Evolutionary conservation across 2,113 vertebrate species (phyloP).

Genomic region (Calcarius ornatus): DNA sequence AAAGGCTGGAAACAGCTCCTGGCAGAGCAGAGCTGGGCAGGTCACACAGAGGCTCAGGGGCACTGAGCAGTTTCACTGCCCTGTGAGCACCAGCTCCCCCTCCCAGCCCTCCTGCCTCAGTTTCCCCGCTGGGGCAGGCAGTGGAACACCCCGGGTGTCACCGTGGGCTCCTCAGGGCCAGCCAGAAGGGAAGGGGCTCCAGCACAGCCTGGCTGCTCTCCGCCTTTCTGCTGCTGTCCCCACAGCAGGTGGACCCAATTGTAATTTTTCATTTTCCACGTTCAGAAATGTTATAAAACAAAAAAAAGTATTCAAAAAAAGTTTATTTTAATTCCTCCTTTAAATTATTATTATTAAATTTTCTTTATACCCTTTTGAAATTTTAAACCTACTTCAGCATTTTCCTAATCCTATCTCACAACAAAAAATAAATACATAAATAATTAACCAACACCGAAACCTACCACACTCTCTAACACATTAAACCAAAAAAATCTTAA

Average conservation of each 20-base stretch:
- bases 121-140: not conserved
- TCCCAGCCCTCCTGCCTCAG: not conserved
- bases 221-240: not conserved
- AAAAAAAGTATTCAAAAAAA: not conserved
- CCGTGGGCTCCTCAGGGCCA: not conserved
- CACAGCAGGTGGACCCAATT: constrained; percentile 1
- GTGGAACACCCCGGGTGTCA: fast-evolving
- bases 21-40: not conserved
- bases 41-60: not conserved
- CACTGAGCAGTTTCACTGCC: not conserved
- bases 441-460: not conserved
- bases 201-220: not conserved
- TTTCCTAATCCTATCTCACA: not conserved
- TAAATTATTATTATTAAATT: not conserved
- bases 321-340: not conserved
- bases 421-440: not conserved
- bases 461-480: not conserved
- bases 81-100: not conserved
- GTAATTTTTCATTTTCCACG: not conserved
- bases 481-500: not conserved
- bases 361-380: not conserved
- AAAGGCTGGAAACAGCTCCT: not conserved
- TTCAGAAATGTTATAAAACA: not conserved
- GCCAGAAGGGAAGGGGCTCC: not conserved
- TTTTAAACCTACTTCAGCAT: not conserved